Evolutionary conservation across 2,113 vertebrate species (phyloP).

Genomic region (Leiothrix lutea): DNA sequence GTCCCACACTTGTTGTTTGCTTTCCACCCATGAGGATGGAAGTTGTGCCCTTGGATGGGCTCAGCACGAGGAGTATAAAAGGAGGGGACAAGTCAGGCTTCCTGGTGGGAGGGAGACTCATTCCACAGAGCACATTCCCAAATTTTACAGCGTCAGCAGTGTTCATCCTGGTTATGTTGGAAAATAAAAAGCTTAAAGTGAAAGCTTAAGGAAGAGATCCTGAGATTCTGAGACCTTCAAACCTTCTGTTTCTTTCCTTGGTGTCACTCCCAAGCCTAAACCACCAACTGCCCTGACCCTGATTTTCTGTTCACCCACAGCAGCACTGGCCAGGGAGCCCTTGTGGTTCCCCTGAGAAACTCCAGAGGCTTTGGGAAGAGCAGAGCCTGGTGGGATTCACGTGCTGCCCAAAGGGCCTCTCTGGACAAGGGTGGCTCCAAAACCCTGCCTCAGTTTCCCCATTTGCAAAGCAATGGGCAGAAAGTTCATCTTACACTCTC

Average conservation of each 20-base stretch:
- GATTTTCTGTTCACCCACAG: background rate
- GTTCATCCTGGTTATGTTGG: background rate
- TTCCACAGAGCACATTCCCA: background rate
- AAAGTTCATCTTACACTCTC: background rate
- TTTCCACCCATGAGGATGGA: background rate
- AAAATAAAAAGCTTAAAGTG: too few relatives aligned
- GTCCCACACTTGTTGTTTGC: background rate
- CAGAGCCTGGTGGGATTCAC: background rate
- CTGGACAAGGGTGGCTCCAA: accelerated
- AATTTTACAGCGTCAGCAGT: accelerated
- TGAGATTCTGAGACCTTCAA: background rate
- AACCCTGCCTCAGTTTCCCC: background rate
- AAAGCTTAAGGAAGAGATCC: background rate
- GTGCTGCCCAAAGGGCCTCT: background rate
- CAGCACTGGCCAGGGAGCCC: background rate
- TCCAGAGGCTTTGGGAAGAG: background rate
- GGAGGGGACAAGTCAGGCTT: background rate
- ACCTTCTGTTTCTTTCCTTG: background rate
- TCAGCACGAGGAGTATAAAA: background rate
- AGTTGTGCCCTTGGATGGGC: background rate
- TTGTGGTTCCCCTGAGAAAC: background rate
- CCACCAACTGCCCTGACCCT: background rate
- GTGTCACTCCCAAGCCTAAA: background rate
- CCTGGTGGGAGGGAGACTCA: background rate
- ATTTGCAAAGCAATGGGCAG: background rate